Evolutionary conservation across 1,140 invertebrate genomes (phyloP).

Genomic region (Brachionus calyciflorus): DNA sequence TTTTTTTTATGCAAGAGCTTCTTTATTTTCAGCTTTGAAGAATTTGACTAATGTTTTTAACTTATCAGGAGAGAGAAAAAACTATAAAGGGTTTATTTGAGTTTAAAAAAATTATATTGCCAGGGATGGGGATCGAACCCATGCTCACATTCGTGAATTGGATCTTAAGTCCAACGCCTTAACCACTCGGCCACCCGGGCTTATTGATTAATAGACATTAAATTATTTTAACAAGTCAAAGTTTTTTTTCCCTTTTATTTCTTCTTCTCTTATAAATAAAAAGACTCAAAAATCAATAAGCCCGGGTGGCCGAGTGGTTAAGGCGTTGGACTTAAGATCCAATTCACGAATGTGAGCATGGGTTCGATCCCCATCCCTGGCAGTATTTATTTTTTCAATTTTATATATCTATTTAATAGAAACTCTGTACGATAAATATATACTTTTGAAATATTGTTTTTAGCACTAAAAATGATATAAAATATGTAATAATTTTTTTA

Average conservation of each 20-base stretch:
- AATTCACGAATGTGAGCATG: neutral
- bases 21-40: no score
- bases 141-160: constrained; percentile 44
- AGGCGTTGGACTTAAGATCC: neutral
- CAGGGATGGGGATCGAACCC: constrained; percentile 43
- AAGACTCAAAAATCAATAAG: neutral
- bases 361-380: neutral
- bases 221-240: neutral
- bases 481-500: no score
- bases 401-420: no score
- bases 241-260: no score
- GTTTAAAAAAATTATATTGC: neutral
- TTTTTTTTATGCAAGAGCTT: no score
- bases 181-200: constrained; percentile 38
- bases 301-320: neutral
- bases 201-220: neutral
- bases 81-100: no score
- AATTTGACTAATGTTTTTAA: no score
- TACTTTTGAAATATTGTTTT: no score
- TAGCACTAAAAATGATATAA: no score
- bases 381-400: neutral
- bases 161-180: constrained; percentile 44
- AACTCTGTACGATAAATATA: no score
- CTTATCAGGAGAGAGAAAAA: no score
- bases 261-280: neutral